Base-by-base conservation (phyloP, 2,797 vertebrate species). In the Spea hammondii region DNA sequence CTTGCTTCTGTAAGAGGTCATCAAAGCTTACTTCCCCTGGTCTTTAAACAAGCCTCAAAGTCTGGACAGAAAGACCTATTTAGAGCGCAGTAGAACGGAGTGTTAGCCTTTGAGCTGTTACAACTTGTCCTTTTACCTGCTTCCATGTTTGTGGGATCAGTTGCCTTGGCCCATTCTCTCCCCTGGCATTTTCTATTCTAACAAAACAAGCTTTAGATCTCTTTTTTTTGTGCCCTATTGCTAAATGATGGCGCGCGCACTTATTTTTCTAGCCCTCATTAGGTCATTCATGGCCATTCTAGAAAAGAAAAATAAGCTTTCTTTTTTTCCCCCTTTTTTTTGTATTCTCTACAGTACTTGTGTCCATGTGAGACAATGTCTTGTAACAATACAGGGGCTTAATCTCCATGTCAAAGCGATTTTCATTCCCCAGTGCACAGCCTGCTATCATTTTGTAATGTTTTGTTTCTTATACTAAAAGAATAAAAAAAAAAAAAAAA, bases 401-500 rank as follows among this genome's bases (percentile, higher is more conserved):
- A 97, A 98, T 98, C 97, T 98, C 95, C 93, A 94, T 96, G 96
- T 97, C 93, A 92, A 98, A 98, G 96, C 96, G 94, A 93, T 95
- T 96, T 95, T 94, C 94, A 94, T 95, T 96, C 96, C 95, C 95
- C 94, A 94, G 95, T 91, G 94, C 96, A 94, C 93, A 94, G 94
- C 91, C 94, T 93, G 93, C 95, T 97, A 96, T 96, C 94, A 91
- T 98, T 97, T 98, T 97, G 95, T 95, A 94, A 94, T 94, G 93
- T 97, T 98, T 97, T 96, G 95, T 96, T 95, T 94, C 93, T 95
- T 95, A 95, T 96, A 96, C 94, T 96, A 93, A 95, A 93, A 94
- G 93, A 93, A 95, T 94, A 93, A 72, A 93, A 93, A 68, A 92
- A 59, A 93, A 68, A 92, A 59, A 11, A 70, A 70, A 93, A 93